A percentile compares a stretch with the other conserved stretches of the same genome.
Conservation (phyloP, 2,888 invertebrate species). For the Mesochorus sp. region DNA sequence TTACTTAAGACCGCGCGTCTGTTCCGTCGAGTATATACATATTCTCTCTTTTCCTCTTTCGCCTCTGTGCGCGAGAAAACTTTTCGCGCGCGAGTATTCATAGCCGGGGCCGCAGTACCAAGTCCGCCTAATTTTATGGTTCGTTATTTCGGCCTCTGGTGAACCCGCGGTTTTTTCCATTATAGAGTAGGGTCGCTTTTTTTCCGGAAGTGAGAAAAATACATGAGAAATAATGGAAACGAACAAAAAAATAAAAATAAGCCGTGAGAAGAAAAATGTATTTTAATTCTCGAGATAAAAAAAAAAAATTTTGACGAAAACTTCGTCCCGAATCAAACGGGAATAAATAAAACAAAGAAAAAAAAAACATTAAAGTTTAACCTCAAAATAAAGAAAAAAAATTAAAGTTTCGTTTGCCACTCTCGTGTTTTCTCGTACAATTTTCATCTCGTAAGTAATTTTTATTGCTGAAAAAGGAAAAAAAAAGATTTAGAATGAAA, state of each 20-base stretch:
- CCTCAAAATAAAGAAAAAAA: neutral
- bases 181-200: constrained; percentile 17
- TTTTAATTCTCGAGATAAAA: no score
- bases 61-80: constrained; percentile 30
- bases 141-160: constrained; percentile 58
- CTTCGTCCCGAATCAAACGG: neutral
- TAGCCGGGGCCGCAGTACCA: constrained; percentile 11
- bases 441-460: no score
- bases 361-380: neutral
- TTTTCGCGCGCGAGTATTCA: constrained; percentile 43
- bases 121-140: constrained; percentile 63
- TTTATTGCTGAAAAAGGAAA: no score
- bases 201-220: constrained; percentile 25
- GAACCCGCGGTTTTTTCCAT: constrained; percentile 30
- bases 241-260: constrained; percentile 14
- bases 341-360: no score
- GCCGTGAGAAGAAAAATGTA: neutral
- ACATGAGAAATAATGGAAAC: neutral
- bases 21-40: constrained; percentile 2
- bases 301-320: neutral
- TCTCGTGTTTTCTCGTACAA: neutral
- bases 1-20: constrained; percentile 33
- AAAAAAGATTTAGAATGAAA: no score
- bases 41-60: neutral
- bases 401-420: neutral